Base-by-base conservation (phyloP, 2,888 invertebrate genomes). In the Caenorhabditis virilis region DNA sequence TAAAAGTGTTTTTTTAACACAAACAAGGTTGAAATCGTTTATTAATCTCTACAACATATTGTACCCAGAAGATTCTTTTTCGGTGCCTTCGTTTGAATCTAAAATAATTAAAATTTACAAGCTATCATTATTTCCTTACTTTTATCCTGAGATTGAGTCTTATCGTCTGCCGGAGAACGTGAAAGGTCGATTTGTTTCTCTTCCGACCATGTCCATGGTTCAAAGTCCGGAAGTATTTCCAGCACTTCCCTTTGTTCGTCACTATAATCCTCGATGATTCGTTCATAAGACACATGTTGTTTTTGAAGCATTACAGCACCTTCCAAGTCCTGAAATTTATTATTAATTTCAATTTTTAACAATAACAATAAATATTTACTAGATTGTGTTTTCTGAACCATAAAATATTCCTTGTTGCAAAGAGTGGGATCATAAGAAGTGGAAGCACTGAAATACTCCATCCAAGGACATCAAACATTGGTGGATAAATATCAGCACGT, bases 381-480 rank as follows among this genome's bases (percentile, higher is more conserved):
- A 42, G 23, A 4, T 15, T 2, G 23, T 42, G 22, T 7, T 5
- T 9, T 13, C n/a, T 42, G 13, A 42, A 42, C 22, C 23, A 42
- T 9, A 22, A 15, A 9, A 42, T 15, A 42, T 42, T 42, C 23
- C 25, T 22, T 7, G 15, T 15, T 2, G 43, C 43, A 45, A 45
- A 45, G 2, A 45, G 15, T 3, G 43, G 43, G 27, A 45, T 27
- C 43, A 45, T 50, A 16, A 50, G 23, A 39, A 50, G 16, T 25
- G 50, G 50, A 38, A 39, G 15, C n/a, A 38, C 22, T 15, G 39
- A 18, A 11, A 50, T 9, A 15, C 20, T 11, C 50, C 50, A 50
- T 15, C 50, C 50, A 22, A 39, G 15, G 23, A 50, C n/a, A 25
- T 50, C 50, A 23, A 50, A 50, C 13, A 50, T 11, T 16, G 27